Percentiles rank a stretch among this genome's conserved stretches.
Conservation (phyloP, 2,888 invertebrate genomes). For the Chloroclystis v-ata region DNA sequence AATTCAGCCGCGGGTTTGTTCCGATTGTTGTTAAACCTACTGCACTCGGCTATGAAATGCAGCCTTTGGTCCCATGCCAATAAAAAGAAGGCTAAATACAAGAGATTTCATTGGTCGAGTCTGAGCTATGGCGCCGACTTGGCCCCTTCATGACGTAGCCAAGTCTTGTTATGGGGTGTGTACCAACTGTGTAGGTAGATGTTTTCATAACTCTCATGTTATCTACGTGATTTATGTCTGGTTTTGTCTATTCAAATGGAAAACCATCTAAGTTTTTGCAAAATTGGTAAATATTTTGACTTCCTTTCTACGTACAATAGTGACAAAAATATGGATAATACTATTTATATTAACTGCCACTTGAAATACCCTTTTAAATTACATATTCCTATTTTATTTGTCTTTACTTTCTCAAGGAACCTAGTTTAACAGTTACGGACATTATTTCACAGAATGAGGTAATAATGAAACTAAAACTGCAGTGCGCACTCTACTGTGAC, state of each 20-base stretch:
- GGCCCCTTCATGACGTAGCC: not conserved
- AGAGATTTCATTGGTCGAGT: not conserved
- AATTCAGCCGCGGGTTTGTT: not conserved
- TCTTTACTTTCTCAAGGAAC: no score
- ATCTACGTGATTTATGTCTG: not conserved
- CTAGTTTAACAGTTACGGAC: not conserved
- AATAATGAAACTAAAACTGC: conserved; percentile 11
- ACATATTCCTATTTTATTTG: no score
- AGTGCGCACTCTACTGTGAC: conserved; percentile 13
- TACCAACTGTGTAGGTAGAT: not conserved
- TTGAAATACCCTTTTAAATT: no score
- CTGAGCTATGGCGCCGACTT: not conserved
- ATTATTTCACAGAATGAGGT: not conserved
- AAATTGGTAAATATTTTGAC: no score
- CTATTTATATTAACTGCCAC: no score
- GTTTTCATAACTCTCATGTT: not conserved
- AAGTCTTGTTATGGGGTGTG: not conserved
- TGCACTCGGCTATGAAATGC: not conserved
- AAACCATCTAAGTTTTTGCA: no score
- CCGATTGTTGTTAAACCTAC: no score
- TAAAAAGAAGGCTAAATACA: not conserved
- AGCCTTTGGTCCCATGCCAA: conserved; percentile 15
- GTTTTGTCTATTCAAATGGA: not conserved
- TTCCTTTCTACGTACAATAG: no score
- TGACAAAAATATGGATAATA: no score